These are phyloP conservation scores for Scatophagus argus DNA, from an alignment of 2,113 vertebrate genomes.

Conservation along the genomic window DNA sequence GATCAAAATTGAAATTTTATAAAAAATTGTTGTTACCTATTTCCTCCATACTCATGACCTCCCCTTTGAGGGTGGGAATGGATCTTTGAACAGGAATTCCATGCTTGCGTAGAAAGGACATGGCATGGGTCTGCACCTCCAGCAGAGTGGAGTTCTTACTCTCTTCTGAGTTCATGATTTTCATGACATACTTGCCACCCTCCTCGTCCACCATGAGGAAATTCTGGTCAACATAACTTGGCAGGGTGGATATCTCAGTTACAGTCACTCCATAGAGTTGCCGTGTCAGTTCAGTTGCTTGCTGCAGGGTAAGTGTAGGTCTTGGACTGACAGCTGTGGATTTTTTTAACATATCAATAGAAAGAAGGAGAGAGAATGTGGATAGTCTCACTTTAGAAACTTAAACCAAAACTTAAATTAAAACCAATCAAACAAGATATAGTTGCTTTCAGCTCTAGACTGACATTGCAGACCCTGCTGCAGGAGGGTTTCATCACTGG, in stretches of 20 bases:
- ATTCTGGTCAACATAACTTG: constrained; percentile 92
- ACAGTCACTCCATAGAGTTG: constrained; percentile 5
- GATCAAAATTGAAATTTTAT: no score
- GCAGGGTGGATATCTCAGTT: constrained; percentile 76
- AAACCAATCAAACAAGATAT: no score
- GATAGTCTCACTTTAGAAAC: no score
- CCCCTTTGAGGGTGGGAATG: constrained; percentile 67
- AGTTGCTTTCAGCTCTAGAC: no score
- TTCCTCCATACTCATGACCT: constrained; percentile 78
- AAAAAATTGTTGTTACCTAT: constrained; percentile 81
- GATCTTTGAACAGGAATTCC: constrained; percentile 83
- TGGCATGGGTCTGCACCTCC: constrained; percentile 81
- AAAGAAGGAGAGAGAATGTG: no score
- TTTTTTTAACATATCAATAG: no score
- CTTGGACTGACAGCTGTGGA: no score
- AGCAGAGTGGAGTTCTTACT: constrained; percentile 81
- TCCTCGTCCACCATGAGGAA: constrained; percentile 73
- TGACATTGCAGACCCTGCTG: no score
- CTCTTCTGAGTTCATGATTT: constrained; percentile 85
- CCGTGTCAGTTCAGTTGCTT: not conserved
- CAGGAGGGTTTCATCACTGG: no score
- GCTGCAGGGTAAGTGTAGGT: constrained; percentile 6
- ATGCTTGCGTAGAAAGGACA: constrained; percentile 81
- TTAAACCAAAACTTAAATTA: no score
- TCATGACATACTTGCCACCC: constrained; percentile 84